A percentile compares a stretch with the other conserved stretches of the same genome.
phyloP scores from a whole-genome alignment of 1,140 invertebrate genomes.

The Melitaea cinxia region DNA sequence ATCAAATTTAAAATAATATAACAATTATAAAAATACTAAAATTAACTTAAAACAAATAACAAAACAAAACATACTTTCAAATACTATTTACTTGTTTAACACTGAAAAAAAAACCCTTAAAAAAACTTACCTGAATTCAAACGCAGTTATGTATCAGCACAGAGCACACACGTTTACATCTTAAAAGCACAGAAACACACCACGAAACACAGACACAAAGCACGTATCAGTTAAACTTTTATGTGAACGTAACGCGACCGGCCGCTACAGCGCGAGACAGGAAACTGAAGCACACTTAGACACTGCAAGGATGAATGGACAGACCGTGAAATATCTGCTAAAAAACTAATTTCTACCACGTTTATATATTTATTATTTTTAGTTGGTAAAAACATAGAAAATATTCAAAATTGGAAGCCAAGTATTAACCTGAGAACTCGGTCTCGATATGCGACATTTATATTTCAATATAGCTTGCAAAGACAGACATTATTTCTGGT shows the following conservation, averaged over 20 bases:
- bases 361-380: too few relatives aligned
- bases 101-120: background rate
- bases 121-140: background rate
- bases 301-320: background rate
- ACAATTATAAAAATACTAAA: too few relatives aligned
- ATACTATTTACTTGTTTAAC: background rate
- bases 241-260: background rate
- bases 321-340: background rate
- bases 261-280: background rate
- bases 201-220: background rate
- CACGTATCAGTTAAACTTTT: background rate
- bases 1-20: too few relatives aligned
- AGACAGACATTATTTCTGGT: too few relatives aligned
- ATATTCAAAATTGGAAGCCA: too few relatives aligned
- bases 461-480: too few relatives aligned
- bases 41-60: too few relatives aligned
- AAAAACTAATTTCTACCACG: too few relatives aligned
- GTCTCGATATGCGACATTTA: too few relatives aligned
- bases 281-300: background rate
- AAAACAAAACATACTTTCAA: too few relatives aligned
- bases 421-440: too few relatives aligned
- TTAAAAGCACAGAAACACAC: slow-evolving; percentile 1
- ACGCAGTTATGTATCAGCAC: background rate
- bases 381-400: too few relatives aligned
- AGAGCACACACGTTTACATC: background rate